Evolutionary conservation across 2,113 vertebrate species (phyloP).

Genomic region (Salminus brasiliensis): DNA sequence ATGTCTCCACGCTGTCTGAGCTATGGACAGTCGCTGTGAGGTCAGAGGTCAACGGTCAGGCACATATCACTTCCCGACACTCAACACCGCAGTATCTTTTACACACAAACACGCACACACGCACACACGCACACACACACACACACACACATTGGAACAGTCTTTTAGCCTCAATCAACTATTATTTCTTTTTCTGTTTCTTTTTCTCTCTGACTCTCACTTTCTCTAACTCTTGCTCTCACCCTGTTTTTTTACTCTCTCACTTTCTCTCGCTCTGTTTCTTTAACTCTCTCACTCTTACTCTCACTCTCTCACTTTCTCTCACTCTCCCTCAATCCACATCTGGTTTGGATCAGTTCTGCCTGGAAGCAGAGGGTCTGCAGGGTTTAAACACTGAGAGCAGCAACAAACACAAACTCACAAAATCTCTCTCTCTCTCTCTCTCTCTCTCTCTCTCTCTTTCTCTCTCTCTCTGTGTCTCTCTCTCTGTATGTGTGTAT

Average conservation of each 20-base stretch:
- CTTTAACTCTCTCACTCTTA: constrained; percentile 7
- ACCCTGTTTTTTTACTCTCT: no score
- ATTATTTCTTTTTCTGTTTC: constrained; percentile 1
- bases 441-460: no score
- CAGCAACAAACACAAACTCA: no score
- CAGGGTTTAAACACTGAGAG: neutral
- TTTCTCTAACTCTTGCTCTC: no score
- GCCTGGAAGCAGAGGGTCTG: constrained; percentile 35
- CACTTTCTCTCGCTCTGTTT: no score
- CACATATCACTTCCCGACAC: no score
- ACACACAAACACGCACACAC: no score
- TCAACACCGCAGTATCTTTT: no score
- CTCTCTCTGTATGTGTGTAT: constrained; percentile 16
- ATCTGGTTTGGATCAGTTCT: constrained; percentile 69
- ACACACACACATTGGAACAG: neutral
- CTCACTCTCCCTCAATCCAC: constrained; percentile 42
- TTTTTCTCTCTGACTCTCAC: constrained; percentile 13
- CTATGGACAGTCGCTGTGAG: no score
- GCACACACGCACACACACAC: neutral
- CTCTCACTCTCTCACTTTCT: constrained; percentile 7
- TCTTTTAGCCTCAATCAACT: neutral
- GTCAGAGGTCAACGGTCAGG: no score
- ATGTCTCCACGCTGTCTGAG: no score
- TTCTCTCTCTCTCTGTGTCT: constrained; percentile 6
- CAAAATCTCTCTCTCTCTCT: no score